Conservation (phyloP, 2,888 invertebrate species). For the Nasonia oneida region DNA sequence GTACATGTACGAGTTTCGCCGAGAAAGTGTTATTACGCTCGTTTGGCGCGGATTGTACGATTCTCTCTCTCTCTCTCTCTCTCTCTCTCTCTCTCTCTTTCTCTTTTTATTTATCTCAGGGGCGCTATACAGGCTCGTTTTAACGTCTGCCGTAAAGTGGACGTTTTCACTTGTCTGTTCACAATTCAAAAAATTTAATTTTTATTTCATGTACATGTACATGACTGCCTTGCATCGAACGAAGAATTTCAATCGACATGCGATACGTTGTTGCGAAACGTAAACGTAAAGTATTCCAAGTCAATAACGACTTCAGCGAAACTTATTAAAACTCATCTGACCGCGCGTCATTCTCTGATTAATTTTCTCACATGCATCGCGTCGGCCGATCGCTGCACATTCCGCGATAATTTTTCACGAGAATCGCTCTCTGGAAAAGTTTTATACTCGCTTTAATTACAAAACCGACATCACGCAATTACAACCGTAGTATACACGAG, state of each 20-base stretch:
- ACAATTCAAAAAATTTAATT: no score
- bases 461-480: not conserved
- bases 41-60: not conserved
- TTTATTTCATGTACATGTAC: no score
- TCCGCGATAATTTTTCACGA: not conserved
- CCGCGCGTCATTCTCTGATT: not conserved
- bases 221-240: no score
- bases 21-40: conserved; percentile 48
- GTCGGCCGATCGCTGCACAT: not conserved
- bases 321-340: not conserved
- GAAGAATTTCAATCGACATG: no score
- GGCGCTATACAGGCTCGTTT: not conserved
- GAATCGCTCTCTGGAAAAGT: not conserved
- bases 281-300: no score
- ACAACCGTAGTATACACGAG: not conserved
- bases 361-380: not conserved
- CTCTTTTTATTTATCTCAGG: not conserved
- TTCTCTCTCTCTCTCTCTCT: not conserved
- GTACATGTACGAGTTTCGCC: not conserved
- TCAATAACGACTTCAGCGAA: not conserved
- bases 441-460: not conserved
- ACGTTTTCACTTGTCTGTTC: not conserved
- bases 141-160: not conserved
- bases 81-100: not conserved
- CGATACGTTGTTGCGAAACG: no score